phyloP scores from a whole-genome alignment of 2,888 invertebrate species.

The Drosophila lutescens region DNA sequence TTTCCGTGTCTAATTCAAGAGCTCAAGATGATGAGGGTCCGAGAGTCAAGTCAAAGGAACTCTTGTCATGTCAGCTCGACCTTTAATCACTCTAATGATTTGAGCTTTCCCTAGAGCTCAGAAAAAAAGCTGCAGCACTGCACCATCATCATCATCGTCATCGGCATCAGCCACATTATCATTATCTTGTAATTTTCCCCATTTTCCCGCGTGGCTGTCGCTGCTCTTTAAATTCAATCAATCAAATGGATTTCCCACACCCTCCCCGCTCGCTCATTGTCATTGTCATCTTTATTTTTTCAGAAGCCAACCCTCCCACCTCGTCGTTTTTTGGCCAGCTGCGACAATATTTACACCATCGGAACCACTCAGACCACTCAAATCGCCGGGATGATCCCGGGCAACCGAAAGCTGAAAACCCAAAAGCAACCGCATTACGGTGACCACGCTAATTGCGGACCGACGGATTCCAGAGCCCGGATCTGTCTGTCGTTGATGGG shows the following conservation, averaged over 20 bases:
- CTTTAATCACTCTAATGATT: conserved; percentile 63
- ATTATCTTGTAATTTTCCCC: conserved; percentile 16
- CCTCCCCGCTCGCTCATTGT: conserved; percentile 1
- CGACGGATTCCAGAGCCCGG: conserved; percentile 40
- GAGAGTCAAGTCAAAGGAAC: conserved; percentile 14
- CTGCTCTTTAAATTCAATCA: conserved; percentile 70
- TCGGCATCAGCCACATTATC: conserved; percentile 6
- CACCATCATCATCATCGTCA: conserved; percentile 41
- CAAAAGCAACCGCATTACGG: conserved; percentile 40
- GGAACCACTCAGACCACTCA: conserved; percentile 20
- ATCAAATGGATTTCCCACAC: conserved; percentile 64
- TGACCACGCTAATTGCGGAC: conserved; percentile 65
- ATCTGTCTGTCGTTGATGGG: neutral
- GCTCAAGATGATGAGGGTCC: conserved; percentile 32
- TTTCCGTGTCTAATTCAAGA: conserved; percentile 9
- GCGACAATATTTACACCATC: conserved; percentile 47
- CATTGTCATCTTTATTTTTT: conserved; percentile 17
- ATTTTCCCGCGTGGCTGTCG: conserved; percentile 27
- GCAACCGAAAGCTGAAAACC: conserved; percentile 10
- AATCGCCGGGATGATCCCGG: conserved; percentile 2
- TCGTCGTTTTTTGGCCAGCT: conserved; percentile 19
- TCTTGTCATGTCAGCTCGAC: conserved; percentile 8
- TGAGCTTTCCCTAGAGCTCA: conserved; percentile 12
- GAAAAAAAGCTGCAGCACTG: conserved; percentile 60
- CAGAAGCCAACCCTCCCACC: neutral